Evolutionary conservation across 2,888 invertebrate genomes (phyloP), one percentile per base, ranked within the genome.

Genomic region (Drosophila eohydei): DNA sequence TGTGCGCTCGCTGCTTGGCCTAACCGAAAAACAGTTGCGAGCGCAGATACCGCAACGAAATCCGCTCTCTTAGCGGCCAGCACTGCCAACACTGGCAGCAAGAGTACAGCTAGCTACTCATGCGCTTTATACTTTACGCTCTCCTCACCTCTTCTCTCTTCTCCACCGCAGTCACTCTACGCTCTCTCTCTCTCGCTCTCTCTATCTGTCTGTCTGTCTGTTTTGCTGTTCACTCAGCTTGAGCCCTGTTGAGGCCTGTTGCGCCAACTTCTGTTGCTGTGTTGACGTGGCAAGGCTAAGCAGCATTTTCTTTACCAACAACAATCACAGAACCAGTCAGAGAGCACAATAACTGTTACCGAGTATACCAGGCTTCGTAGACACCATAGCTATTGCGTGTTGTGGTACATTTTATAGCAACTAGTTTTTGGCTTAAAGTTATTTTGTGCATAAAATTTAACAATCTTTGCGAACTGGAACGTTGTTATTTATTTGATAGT

Each of bases 61-160:
- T 41, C 46, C 72, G 41, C 71, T 72, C 64, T 41, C 38, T 71
- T 71, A 71, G 64, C 71, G 57, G 72, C 3, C 32, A 38, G 41
- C 36, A 43, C 14, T 12, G 38, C 55, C 48, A 26, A 34, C 40
- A 32, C 40, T 48, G 30, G 48, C 30, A 30, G n/a, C 48, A 48
- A 48, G 38, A 63, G 44, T 54, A 34, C 34, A 51, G 40, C 36
- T 48, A 38, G 28, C 43, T n/a, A 36, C 40, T 34, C 40, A 63
- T 34, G n/a, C 34, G 40, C 66, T 38, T 43, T 26, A 16, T 26
- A 26, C 16, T 41, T 41, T 3, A 4, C 30, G 12, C 21, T 51
- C 34, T 34, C n/a, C 48, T 30, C 28, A n/a, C 48, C 48, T 7
- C 44, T 3, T 2, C 26, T 7, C n/a, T 40, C 30, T 7, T 6